A percentile compares a stretch with the other conserved stretches of the same genome.
Conservation (phyloP, 2,113 vertebrate species). For the Irena cyanogastra region DNA sequence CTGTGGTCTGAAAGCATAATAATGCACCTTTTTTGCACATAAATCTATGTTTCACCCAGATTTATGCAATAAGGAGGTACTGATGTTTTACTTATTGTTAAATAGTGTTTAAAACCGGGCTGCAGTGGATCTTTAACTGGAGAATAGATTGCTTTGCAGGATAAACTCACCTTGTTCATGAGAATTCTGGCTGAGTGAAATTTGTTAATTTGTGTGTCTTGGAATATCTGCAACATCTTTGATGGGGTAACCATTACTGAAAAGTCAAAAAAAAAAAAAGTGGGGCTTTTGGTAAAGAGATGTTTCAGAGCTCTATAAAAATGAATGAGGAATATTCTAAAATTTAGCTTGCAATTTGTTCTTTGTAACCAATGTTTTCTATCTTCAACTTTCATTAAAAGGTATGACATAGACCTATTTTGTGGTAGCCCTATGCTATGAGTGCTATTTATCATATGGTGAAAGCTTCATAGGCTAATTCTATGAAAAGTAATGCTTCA, state of each 20-base stretch:
- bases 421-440: background rate
- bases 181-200: background rate
- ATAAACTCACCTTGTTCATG: background rate
- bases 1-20: background rate
- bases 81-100: background rate
- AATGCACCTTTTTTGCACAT: background rate
- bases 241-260: background rate
- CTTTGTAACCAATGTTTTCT: background rate
- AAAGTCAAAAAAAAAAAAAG: background rate
- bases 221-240: background rate
- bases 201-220: background rate
- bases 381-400: background rate
- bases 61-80: background rate
- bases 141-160: background rate
- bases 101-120: background rate
- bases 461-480: background rate
- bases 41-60: background rate
- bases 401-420: background rate
- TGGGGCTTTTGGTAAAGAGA: background rate
- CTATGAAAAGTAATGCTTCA: background rate
- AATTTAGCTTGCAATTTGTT: background rate
- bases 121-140: background rate
- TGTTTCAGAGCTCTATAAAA: background rate
- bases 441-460: background rate
- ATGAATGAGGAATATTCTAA: background rate